Conservation (phyloP, 2,113 vertebrate species). For the Dissostichus mawsoni region DNA sequence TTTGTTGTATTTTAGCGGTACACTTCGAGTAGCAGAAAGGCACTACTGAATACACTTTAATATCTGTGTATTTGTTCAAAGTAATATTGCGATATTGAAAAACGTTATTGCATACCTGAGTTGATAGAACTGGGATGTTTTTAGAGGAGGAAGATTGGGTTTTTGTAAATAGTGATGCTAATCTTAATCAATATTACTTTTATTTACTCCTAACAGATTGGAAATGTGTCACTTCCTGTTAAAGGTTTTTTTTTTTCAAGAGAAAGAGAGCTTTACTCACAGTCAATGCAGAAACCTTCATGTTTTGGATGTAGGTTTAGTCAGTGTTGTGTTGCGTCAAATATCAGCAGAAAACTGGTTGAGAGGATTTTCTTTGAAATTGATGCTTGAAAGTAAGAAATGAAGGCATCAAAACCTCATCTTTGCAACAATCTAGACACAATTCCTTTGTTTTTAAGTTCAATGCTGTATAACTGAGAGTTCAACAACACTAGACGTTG, state of each 20-base stretch:
- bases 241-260: not conserved
- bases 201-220: not conserved
- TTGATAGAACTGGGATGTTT: not conserved
- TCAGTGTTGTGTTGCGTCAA: not conserved
- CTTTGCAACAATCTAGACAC: not conserved
- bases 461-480: not conserved
- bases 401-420: not conserved
- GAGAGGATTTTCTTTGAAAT: not conserved
- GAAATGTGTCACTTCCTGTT: not conserved
- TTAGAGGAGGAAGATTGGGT: not conserved
- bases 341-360: not conserved
- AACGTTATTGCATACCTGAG: too few species aligned
- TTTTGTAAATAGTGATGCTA: not conserved
- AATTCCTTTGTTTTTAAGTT: not conserved
- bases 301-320: not conserved
- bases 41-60: too few species aligned
- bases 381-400: not conserved
- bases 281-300: not conserved
- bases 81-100: too few species aligned
- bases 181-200: not conserved
- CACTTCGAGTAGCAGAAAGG: too few species aligned
- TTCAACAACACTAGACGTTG: constrained; percentile 37
- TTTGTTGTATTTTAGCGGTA: too few species aligned
- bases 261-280: not conserved
- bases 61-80: too few species aligned